Evolutionary conservation across 2,797 vertebrate genomes (phyloP).

Genomic region (Florisuga fusca): DNA sequence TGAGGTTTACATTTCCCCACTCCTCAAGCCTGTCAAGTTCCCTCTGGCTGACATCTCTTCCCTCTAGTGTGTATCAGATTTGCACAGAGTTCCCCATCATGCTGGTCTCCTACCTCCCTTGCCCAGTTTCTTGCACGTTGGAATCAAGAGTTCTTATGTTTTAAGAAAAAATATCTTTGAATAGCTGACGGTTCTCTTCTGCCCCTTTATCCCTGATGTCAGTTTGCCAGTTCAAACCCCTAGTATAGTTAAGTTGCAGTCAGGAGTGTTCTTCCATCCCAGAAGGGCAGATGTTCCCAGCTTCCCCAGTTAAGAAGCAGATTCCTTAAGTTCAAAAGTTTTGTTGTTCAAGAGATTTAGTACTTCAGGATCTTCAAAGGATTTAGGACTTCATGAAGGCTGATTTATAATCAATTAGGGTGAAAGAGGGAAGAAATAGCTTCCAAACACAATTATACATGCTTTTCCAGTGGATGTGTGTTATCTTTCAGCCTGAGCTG

Average conservation of each 20-base stretch:
- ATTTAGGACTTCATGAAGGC: not conserved
- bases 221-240: not conserved
- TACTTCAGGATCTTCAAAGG: not conserved
- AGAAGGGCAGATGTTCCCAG: not conserved
- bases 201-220: not conserved
- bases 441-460: not conserved
- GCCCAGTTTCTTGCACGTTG: rapidly evolving
- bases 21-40: too few species aligned
- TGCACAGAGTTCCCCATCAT: too few species aligned
- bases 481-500: not conserved
- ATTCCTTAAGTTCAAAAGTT: not conserved
- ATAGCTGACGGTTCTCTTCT: not conserved
- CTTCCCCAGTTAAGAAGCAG: not conserved
- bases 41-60: too few species aligned
- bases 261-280: not conserved
- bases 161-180: not conserved
- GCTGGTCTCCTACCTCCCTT: not conserved
- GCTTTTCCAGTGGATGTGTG: not conserved
- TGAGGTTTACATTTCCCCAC: too few species aligned
- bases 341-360: not conserved
- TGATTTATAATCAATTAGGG: not conserved
- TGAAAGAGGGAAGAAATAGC: not conserved
- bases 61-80: too few species aligned
- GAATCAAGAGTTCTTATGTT: not conserved
- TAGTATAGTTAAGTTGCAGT: not conserved